These are phyloP conservation scores for Heterochromis multidens DNA, from an alignment of 2,113 vertebrate genomes.

Conservation along the genomic window DNA sequence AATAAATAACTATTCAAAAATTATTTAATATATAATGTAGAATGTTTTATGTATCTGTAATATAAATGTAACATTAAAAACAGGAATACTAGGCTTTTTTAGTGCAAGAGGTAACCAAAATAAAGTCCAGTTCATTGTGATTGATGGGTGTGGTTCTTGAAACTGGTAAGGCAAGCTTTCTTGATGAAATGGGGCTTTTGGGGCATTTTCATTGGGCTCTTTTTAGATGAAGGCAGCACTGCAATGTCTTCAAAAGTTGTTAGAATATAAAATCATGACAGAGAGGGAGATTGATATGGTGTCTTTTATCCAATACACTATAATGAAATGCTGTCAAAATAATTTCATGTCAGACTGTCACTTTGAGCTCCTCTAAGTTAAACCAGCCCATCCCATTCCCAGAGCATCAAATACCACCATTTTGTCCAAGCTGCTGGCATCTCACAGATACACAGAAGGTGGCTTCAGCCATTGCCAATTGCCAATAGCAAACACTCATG, in stretches of 20 bases:
- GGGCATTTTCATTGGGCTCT: not conserved
- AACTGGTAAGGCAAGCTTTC: not conserved
- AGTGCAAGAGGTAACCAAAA: not conserved
- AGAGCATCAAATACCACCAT: not conserved
- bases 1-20: too few relatives aligned
- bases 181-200: not conserved
- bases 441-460: not conserved
- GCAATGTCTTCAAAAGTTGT: not conserved
- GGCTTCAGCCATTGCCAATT: not conserved
- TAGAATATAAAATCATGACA: not conserved
- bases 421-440: not conserved
- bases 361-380: conserved; percentile 3
- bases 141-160: not conserved
- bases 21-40: too few relatives aligned
- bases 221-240: not conserved
- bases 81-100: not conserved
- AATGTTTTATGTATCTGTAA: too few relatives aligned
- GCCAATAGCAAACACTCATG: not conserved
- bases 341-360: conserved; percentile 25
- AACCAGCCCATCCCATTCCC: not conserved
- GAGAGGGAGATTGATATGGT: conserved; percentile 5
- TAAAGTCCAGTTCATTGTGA: not conserved
- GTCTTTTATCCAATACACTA: conserved; percentile 14
- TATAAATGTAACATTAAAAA: not conserved
- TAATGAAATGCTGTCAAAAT: conserved; percentile 29